Evolutionary conservation across 2,888 invertebrate species (phyloP).

Genomic region (Drosophila lacicola): DNA sequence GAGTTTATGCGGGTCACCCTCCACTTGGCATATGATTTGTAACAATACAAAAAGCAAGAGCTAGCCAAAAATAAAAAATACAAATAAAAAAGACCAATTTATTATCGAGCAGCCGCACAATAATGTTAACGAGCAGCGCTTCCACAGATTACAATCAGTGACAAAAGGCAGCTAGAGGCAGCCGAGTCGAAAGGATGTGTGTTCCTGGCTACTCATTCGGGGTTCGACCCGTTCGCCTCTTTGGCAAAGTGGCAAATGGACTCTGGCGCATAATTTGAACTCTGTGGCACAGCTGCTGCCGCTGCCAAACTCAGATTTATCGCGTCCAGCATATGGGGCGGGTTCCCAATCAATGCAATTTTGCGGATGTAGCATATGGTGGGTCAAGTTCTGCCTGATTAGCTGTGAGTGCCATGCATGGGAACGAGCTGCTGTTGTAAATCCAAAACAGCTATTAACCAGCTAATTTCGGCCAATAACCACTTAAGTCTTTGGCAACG

Average conservation of each 20-base stretch:
- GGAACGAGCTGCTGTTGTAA: conserved; percentile 24
- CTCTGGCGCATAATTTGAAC: conserved; percentile 50
- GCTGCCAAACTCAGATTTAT: conserved; percentile 52
- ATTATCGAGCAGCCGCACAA: conserved; percentile 58
- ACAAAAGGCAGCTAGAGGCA: conserved; percentile 66
- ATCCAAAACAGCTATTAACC: conserved; percentile 21
- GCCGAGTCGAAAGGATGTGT: conserved; percentile 52
- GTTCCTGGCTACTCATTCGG: conserved; percentile 24
- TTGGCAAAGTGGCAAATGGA: conserved; percentile 55
- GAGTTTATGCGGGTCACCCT: conserved; percentile 68
- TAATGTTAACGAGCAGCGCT: conserved; percentile 77
- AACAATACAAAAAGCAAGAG: conserved; percentile 47
- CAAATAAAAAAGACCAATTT: conserved; percentile 62
- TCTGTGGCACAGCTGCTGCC: conserved; percentile 33
- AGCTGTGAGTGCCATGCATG: conserved; percentile 39
- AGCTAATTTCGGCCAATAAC: conserved; percentile 37
- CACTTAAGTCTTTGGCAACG: conserved; percentile 17
- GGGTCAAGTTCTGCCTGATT: conserved; percentile 52
- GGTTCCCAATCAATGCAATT: conserved; percentile 56
- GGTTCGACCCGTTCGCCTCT: conserved; percentile 28
- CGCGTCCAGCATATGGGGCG: conserved; percentile 42
- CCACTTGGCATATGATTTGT: conserved; percentile 54
- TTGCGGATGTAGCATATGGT: conserved; percentile 58
- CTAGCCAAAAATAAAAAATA: conserved; percentile 36
- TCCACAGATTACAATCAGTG: conserved; percentile 74